Conservation (phyloP, 2,113 vertebrate species). For the Octodon degus region DNA sequence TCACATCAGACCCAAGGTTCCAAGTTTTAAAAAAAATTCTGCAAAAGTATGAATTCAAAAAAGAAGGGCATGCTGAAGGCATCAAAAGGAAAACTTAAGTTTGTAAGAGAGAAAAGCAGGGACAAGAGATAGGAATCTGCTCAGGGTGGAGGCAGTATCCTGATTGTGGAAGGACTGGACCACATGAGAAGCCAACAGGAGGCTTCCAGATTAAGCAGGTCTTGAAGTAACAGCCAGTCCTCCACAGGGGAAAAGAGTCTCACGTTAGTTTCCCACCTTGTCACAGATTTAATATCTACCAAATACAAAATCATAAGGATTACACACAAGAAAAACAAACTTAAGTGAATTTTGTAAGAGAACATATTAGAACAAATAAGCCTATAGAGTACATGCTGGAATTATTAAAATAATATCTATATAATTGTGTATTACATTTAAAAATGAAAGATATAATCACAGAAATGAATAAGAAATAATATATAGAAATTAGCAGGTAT, state of each 20-base stretch:
- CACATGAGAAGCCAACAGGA: not conserved
- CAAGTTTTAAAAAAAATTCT: not conserved
- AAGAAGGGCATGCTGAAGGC: not conserved
- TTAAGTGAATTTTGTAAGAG: not conserved
- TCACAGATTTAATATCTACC: not conserved
- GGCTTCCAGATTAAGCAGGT: not conserved
- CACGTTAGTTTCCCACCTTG: not conserved
- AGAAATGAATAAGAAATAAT: constrained; percentile 3
- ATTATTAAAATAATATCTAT: not conserved
- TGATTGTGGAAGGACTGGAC: not conserved
- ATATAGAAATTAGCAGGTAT: not conserved
- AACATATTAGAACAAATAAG: not conserved
- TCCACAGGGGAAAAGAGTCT: not conserved
- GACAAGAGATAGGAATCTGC: not conserved
- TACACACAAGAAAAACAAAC: not conserved
- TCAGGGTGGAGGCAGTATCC: not conserved
- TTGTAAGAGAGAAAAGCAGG: not conserved
- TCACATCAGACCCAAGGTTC: not conserved
- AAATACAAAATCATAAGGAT: not conserved
- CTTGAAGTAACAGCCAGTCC: not conserved
- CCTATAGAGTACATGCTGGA: not conserved
- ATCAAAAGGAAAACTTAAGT: not conserved
- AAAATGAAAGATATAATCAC: not conserved
- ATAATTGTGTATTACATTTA: not conserved
- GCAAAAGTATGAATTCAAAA: not conserved